Conservation (phyloP, 2,113 vertebrate species). For the Echinops telfairi region DNA sequence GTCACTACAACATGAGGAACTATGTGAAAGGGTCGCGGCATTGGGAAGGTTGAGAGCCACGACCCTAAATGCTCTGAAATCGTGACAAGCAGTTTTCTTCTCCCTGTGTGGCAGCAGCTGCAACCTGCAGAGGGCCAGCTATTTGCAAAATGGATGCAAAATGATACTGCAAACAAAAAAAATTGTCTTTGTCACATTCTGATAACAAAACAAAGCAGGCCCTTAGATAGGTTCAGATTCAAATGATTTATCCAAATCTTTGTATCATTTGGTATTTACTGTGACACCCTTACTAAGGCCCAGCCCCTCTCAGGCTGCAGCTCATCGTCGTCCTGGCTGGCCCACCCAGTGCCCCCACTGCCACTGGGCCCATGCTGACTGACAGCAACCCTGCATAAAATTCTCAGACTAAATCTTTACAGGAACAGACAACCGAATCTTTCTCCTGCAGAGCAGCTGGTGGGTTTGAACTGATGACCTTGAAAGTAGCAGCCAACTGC, state of each 20-base stretch:
- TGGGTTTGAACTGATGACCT: too few relatives aligned
- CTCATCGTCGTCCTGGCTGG: not conserved
- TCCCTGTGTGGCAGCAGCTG: fast-evolving
- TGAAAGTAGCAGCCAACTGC: too few relatives aligned
- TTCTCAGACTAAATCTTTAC: too few relatives aligned
- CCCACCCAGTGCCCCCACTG: too few relatives aligned
- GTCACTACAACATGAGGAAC: too few relatives aligned
- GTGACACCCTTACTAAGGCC: not conserved
- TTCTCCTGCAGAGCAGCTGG: too few relatives aligned
- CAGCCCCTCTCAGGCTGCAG: not conserved
- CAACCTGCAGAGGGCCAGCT: not conserved
- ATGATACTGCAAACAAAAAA: not conserved
- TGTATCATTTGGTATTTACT: not conserved
- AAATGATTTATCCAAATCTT: not conserved
- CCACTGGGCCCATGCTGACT: too few relatives aligned
- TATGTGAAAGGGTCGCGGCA: too few relatives aligned
- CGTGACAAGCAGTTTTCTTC: not conserved
- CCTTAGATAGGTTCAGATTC: not conserved
- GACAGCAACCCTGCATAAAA: too few relatives aligned
- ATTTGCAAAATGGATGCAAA: not conserved
- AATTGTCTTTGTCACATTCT: not conserved
- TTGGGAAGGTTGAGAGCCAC: too few relatives aligned
- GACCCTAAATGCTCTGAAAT: not conserved
- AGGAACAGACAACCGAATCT: too few relatives aligned
- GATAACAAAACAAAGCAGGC: not conserved